phyloP scores from a whole-genome alignment of 2,888 invertebrate genomes.

The Sarcophaga caerulescens region DNA sequence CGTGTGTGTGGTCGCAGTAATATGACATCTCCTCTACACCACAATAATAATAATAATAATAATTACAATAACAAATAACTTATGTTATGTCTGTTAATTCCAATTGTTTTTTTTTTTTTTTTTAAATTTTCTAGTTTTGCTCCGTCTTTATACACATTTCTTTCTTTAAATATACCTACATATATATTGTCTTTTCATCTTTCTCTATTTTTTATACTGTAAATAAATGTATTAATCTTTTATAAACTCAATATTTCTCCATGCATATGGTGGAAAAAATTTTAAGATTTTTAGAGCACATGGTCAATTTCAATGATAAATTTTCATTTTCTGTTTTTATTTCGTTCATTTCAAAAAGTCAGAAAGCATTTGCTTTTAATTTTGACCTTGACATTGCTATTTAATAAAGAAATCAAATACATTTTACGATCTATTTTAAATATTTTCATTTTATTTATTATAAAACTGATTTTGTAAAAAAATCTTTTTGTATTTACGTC shows the following conservation, averaged over 20 bases:
- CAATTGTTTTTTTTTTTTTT: too few relatives aligned
- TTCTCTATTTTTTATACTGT: too few relatives aligned
- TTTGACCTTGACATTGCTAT: constrained; percentile 46
- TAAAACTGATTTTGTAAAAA: neutral
- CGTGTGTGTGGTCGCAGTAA: too few relatives aligned
- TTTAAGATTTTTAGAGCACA: neutral
- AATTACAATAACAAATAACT: too few relatives aligned
- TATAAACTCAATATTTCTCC: neutral
- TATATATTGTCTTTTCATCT: too few relatives aligned
- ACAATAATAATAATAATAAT: too few relatives aligned
- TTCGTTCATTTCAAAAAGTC: neutral
- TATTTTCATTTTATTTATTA: constrained; percentile 15
- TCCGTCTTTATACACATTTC: too few relatives aligned
- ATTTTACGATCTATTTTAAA: constrained; percentile 13
- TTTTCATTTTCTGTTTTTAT: neutral
- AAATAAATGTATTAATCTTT: too few relatives aligned
- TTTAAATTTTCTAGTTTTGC: too few relatives aligned
- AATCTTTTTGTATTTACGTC: constrained; percentile 24
- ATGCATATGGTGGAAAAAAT: neutral
- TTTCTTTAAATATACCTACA: too few relatives aligned
- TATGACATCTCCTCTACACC: too few relatives aligned
- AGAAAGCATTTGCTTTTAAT: constrained; percentile 15
- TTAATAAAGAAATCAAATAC: constrained; percentile 25
- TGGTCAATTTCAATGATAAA: neutral
- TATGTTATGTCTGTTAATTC: too few relatives aligned